Evolutionary conservation across 2,797 vertebrate genomes (phyloP), one percentile per base, ranked within the genome.

Genomic region (Muscicapa striata): DNA sequence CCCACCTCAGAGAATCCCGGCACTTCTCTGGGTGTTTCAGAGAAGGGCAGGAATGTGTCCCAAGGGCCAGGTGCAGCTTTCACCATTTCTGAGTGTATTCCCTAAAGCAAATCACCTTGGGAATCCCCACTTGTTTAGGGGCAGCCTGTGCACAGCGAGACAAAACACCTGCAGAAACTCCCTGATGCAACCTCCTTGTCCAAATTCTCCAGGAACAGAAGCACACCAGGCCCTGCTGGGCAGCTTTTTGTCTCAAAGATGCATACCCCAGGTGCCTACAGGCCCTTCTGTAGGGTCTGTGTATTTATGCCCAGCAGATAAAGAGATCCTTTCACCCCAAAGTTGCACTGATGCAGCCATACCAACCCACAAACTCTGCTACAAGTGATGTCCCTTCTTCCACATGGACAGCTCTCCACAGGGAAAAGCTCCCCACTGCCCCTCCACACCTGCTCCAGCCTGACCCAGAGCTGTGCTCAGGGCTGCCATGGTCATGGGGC

Each of bases 111-210:
- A 52, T 6, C 48, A 5, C 1, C 11, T 7, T 12, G 48, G 81
- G 59, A 79, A 61, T 4, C 22, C 76, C n/a, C 27, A 66, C 1
- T 8, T 41, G 20, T 7, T n/a, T 27, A 27, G 58, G 45, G 46
- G 36, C 55, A 81, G 67, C 38, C 32, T 58, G 24, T 14, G 49
- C 0, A 0, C 9, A 29, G n/a, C 0, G 0, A 78, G 54, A 48
- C 14, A n/a, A 26, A 72, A 51, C 40, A 41, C 15, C 48, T 30
- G 45, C 48, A 43, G 63, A 74, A 78, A 57, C 26, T 27, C 20
- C 0, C 0, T 29, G 51, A 75, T 9, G 43, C 16, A 57, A 52
- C 8, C 8, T 36, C 72, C 68, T 51, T 27, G 61, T 41, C 43
- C 73, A 78, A 74, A 43, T 43, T 75, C 32, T 68, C 19, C 77